phyloP scores from a whole-genome alignment of 2,888 invertebrate species.

The Pteria penguin region DNA sequence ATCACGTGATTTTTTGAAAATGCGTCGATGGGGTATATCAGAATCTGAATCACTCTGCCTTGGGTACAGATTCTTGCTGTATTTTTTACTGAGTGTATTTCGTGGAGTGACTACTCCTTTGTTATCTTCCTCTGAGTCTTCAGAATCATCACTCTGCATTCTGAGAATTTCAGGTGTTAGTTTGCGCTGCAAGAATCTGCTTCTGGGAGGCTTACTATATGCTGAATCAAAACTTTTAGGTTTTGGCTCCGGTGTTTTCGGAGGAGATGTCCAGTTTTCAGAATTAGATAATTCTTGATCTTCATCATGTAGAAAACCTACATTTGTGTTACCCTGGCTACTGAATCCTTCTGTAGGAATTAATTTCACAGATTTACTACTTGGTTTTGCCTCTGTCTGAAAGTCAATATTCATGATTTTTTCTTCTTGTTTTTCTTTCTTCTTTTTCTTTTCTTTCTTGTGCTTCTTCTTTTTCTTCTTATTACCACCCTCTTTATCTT shows the following conservation, averaged over 20 bases:
- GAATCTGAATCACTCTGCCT: conserved; percentile 16
- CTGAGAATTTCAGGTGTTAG: background rate
- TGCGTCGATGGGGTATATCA: background rate
- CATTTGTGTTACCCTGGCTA: too few relatives aligned
- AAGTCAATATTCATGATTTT: conserved; percentile 31
- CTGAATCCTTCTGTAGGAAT: too few relatives aligned
- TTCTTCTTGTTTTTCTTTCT: conserved; percentile 38
- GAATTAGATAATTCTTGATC: too few relatives aligned
- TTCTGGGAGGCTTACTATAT: background rate
- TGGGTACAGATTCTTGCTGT: background rate
- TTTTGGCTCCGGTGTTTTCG: too few relatives aligned
- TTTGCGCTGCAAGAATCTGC: background rate
- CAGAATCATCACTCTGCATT: conserved; percentile 10
- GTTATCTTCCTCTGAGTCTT: conserved; percentile 10
- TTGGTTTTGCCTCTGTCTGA: conserved; percentile 8
- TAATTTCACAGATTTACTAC: conserved; percentile 1
- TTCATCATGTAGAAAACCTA: too few relatives aligned
- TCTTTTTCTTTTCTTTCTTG: conserved; percentile 46
- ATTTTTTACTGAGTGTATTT: conserved; percentile 3
- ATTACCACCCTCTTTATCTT: conserved; percentile 37
- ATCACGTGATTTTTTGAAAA: conserved; percentile 11
- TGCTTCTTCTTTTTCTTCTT: conserved; percentile 60
- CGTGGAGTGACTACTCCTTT: background rate
- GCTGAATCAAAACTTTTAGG: background rate
- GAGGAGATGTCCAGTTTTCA: too few relatives aligned